Evolutionary conservation across 2,797 vertebrate genomes (phyloP).

Genomic region (Megalops cyprinoides): DNA sequence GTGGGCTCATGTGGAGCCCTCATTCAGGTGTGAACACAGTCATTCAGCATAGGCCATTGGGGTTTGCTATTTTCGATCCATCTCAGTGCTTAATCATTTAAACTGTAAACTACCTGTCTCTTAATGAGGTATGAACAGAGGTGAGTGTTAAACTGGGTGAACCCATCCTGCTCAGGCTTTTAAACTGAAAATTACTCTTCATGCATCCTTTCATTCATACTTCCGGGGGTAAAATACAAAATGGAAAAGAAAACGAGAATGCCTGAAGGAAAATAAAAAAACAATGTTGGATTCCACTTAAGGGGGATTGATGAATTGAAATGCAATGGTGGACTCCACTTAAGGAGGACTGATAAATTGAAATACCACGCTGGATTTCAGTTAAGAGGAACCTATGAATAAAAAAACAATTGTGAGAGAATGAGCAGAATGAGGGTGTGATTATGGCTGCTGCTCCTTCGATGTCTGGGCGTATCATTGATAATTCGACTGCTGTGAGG

Average conservation of each 20-base stretch:
- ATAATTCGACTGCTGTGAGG: conserved; percentile 49
- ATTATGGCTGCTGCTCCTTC: conserved; percentile 37
- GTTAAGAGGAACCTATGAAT: conserved; percentile 44
- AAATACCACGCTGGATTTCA: conserved; percentile 56
- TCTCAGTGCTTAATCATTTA: neutral
- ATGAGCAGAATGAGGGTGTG: conserved; percentile 27
- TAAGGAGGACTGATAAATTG: conserved; percentile 41
- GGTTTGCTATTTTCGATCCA: neutral
- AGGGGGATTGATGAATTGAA: conserved; percentile 48
- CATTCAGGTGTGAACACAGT: neutral
- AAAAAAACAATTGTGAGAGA: conserved; percentile 54
- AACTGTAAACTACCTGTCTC: neutral
- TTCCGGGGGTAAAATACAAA: conserved; percentile 40
- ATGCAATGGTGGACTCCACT: conserved; percentile 60
- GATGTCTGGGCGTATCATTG: conserved; percentile 42
- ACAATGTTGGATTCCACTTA: conserved; percentile 58
- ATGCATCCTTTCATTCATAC: conserved; percentile 54
- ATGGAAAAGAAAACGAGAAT: neutral
- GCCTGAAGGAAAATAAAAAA: conserved; percentile 38
- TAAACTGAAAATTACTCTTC: conserved; percentile 4
- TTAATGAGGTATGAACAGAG: conserved; percentile 1
- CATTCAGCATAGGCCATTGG: neutral
- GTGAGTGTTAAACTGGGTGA: neutral
- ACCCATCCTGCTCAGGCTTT: conserved; percentile 47
- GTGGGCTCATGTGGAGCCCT: neutral